Conservation (phyloP, 2,888 invertebrate genomes). For the Luperina nickerlii region DNA sequence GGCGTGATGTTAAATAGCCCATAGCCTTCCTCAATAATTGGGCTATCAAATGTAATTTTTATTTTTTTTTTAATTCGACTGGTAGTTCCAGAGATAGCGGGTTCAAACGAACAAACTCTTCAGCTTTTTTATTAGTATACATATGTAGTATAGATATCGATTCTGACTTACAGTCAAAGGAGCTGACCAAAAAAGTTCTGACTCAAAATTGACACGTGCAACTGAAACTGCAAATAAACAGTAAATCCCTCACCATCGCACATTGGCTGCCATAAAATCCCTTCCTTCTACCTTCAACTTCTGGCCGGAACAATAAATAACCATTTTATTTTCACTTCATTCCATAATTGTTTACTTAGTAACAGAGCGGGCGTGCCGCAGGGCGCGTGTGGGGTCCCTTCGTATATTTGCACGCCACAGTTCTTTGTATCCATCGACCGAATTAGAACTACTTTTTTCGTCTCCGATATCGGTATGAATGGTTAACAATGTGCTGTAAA, state of each 20-base stretch:
- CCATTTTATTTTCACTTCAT: conserved; percentile 75
- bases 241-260: conserved; percentile 51
- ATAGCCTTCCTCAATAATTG: not conserved
- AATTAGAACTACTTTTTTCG: conserved; percentile 62
- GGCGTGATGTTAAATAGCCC: no score
- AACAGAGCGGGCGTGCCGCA: conserved; percentile 71
- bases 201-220: conserved; percentile 58
- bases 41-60: not conserved
- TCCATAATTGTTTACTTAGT: conserved; percentile 77
- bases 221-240: conserved; percentile 62
- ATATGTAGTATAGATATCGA: not conserved
- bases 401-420: conserved; percentile 70
- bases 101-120: not conserved
- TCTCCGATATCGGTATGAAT: conserved; percentile 50
- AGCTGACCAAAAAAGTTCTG: not conserved
- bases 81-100: not conserved
- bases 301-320: conserved; percentile 78
- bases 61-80: not conserved
- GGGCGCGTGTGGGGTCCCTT: conserved; percentile 69
- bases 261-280: conserved; percentile 54
- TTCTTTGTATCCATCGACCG: conserved; percentile 64
- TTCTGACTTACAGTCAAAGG: not conserved
- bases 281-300: conserved; percentile 73
- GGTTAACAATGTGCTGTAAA: conserved; percentile 59
- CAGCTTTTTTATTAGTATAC: not conserved